Evolutionary conservation across 2,888 invertebrate genomes (phyloP), one percentile per base, ranked within the genome.

Genomic region (Ophioninae sp.): DNA sequence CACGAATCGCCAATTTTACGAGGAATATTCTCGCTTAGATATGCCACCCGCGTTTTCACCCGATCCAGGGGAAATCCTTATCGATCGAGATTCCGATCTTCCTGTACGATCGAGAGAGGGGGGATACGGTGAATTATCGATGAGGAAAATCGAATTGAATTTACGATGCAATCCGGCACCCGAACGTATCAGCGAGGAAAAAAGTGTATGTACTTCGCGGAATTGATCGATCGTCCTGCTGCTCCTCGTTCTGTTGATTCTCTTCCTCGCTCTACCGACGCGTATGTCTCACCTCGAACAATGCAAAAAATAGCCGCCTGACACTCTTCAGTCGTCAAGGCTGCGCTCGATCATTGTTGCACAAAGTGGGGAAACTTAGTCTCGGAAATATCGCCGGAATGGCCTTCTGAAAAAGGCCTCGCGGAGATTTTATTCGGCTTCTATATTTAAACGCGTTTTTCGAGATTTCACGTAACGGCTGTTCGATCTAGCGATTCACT

Each of bases 1-100:
- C 81, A 84, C 88, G 87, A 89, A 59, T 83, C 88, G 88, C 88
- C 88, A 86, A 77, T 69, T 58, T 20, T n/a, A 23, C 10, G 2
- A 8, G 41, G 13, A 37, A 65, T 56, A 13, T 56, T 41, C 3
- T 56, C 58, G 8, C 30, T 30, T 30, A 1, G 30, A 30, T 61
- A 7, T 17, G 30, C 41, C 44, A 20, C 7, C 13, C 20, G 37
- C 59, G 8, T 59, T 39, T 41, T 23, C 51, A 65, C 30, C 65
- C 37, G 30, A 39, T 61, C 23, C 20, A 3, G 2, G 10, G 41
- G n/a, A 65, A 37, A 56, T 9, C 30, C n/a, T 64, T 74, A 61
- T 39, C 61, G 71, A 72, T 17, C 2, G 20, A 17, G 7, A 63
- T 63, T 44, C 30, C 17, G 23, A 22, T 73, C 30, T 20, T 30